Conservation (phyloP, 2,888 invertebrate species). For the Lasioglossum calceatum region DNA sequence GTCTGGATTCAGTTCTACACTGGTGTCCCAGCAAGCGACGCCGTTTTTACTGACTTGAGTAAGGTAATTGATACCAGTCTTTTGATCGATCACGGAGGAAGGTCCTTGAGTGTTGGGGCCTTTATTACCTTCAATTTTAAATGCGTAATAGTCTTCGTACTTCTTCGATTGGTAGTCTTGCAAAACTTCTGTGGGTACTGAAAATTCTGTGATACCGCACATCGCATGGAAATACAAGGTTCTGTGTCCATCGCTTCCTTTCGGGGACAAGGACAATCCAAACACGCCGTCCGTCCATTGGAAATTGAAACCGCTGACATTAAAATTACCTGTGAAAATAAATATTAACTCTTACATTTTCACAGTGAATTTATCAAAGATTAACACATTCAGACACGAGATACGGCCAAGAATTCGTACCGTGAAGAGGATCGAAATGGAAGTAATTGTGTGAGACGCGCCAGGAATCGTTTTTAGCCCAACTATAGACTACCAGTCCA, state of each 20-base stretch:
- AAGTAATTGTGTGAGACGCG: slow-evolving; percentile 93
- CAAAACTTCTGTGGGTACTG: slow-evolving; percentile 90
- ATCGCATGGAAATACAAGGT: slow-evolving; percentile 93
- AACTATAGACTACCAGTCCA: slow-evolving; percentile 91
- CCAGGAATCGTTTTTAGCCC: slow-evolving; percentile 91
- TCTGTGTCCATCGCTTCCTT: slow-evolving; percentile 86
- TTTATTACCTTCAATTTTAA: slow-evolving; percentile 89
- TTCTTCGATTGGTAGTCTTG: slow-evolving; percentile 90
- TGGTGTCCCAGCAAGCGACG: slow-evolving; percentile 92
- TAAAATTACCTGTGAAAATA: slow-evolving; percentile 88
- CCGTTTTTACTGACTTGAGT: slow-evolving; percentile 91
- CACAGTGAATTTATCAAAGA: not conserved
- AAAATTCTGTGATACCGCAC: slow-evolving; percentile 92
- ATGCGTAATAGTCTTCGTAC: slow-evolving; percentile 89
- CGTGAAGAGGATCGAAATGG: slow-evolving; percentile 91
- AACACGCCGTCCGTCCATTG: slow-evolving; percentile 95
- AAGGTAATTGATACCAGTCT: slow-evolving; percentile 90
- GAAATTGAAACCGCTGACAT: slow-evolving; percentile 91
- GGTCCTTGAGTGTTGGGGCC: slow-evolving; percentile 91
- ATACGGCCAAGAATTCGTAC: slow-evolving; percentile 61
- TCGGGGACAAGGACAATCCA: slow-evolving; percentile 88
- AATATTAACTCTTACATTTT: not conserved
- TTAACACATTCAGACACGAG: not conserved
- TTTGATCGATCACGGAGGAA: slow-evolving; percentile 89
- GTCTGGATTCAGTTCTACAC: slow-evolving; percentile 87